A percentile compares a stretch with the other conserved stretches of the same genome.
phyloP scores from a whole-genome alignment of 2,888 invertebrate species.

The Endotricha flammealis region DNA sequence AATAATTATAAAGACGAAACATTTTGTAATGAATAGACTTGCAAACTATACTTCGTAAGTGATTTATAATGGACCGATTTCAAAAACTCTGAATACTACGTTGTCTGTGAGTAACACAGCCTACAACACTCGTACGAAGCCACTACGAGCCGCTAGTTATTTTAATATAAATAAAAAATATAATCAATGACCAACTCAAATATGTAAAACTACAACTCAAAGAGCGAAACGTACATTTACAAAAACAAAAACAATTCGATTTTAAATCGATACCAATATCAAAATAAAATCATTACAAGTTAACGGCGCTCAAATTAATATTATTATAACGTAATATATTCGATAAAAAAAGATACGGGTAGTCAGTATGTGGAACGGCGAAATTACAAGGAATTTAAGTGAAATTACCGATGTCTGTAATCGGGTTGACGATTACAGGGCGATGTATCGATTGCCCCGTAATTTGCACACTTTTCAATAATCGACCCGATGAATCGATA shows the following conservation, averaged over 20 bases:
- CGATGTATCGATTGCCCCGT: constrained; percentile 43
- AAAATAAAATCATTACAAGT: constrained; percentile 19
- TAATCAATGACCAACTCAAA: too few relatives aligned
- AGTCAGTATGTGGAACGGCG: constrained; percentile 14
- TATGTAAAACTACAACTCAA: too few relatives aligned
- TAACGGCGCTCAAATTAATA: constrained; percentile 16
- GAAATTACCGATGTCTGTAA: constrained; percentile 37
- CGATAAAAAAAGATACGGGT: constrained; percentile 12
- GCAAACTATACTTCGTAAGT: too few relatives aligned
- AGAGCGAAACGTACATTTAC: not conserved
- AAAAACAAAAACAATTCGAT: not conserved
- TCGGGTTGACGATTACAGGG: constrained; percentile 39
- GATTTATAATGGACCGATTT: too few relatives aligned
- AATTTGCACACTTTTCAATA: constrained; percentile 64
- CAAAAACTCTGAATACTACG: too few relatives aligned
- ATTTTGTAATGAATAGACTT: too few relatives aligned
- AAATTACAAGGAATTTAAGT: constrained; percentile 50
- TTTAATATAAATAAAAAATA: too few relatives aligned
- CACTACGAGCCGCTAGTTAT: too few relatives aligned
- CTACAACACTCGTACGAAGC: too few relatives aligned
- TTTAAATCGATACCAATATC: not conserved
- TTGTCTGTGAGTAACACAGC: too few relatives aligned
- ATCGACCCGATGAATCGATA: constrained; percentile 35
- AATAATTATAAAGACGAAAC: too few relatives aligned
- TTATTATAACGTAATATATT: constrained; percentile 14